Percentiles rank a stretch among this genome's conserved stretches.
These are phyloP conservation scores for Xenus cinereus DNA, from an alignment of 2,113 vertebrate species.

Conservation along the genomic window DNA sequence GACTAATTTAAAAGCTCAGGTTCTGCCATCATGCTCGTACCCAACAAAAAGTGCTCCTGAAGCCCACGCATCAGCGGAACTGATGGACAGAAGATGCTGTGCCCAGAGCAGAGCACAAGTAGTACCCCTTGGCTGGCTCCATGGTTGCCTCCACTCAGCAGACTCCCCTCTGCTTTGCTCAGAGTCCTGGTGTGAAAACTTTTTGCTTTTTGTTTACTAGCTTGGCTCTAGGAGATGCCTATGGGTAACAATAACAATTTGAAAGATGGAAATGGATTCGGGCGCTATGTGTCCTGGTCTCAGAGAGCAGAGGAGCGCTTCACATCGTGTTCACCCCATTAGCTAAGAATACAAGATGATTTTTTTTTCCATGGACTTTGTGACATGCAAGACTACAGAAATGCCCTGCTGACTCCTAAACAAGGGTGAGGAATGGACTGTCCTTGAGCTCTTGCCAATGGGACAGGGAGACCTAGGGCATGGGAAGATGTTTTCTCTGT, in stretches of 20 bases:
- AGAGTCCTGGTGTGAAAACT: not conserved
- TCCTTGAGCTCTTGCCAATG: not conserved
- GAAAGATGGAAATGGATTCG: not conserved
- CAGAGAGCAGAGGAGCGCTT: not conserved
- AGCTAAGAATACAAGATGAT: not conserved
- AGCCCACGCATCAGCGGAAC: not conserved
- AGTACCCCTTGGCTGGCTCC: not conserved
- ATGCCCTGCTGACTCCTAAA: not conserved
- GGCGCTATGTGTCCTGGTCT: not conserved
- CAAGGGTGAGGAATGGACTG: not conserved
- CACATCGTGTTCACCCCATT: not conserved
- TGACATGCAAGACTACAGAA: not conserved
- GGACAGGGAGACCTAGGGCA: fast-evolving
- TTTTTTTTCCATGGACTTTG: not conserved
- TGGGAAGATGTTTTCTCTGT: not conserved
- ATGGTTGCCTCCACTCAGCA: not conserved
- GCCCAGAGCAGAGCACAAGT: not conserved
- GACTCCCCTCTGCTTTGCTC: not conserved
- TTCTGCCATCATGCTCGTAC: not conserved
- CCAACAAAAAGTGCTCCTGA: not conserved
- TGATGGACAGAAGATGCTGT: not conserved
- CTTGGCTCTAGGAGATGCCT: not conserved
- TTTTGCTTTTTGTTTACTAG: not conserved
- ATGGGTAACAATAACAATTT: not conserved
- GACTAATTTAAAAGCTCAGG: not conserved